phyloP scores from a whole-genome alignment of 2,888 invertebrate genomes.

The Cosmia trapezina region DNA sequence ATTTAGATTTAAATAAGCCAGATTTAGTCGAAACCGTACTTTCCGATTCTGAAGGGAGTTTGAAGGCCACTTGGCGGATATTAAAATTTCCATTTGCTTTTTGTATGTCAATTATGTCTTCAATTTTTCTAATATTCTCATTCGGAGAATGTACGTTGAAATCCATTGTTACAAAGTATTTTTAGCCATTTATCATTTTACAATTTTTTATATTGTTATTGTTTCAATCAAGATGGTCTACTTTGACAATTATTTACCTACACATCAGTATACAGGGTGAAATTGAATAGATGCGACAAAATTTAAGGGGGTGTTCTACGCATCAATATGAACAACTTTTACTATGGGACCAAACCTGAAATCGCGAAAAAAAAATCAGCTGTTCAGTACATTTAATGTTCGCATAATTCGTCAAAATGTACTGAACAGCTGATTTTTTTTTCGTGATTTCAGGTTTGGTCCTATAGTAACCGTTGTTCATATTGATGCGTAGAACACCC shows the following conservation, averaged over 20 bases:
- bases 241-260: slow-evolving; percentile 63
- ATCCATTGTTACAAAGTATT: slow-evolving; percentile 74
- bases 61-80: slow-evolving; percentile 81
- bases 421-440: no score
- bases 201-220: slow-evolving; percentile 70
- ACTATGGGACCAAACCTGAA: no score
- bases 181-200: slow-evolving; percentile 71
- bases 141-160: slow-evolving; percentile 67
- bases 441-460: no score
- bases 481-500: no score
- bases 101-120: slow-evolving; percentile 86
- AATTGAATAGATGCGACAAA: no score
- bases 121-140: slow-evolving; percentile 82
- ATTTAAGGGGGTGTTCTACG: no score
- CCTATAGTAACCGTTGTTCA: no score
- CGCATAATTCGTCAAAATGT: no score
- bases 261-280: no score
- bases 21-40: slow-evolving; percentile 77
- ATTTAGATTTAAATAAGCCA: slow-evolving; percentile 74
- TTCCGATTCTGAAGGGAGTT: slow-evolving; percentile 75
- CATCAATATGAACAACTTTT: no score
- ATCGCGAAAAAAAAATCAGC: no score
- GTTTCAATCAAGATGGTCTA: slow-evolving; percentile 72
- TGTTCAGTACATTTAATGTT: no score
- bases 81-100: slow-evolving; percentile 82